Percentiles rank a stretch among this genome's conserved stretches.
Conservation (phyloP, 2,113 vertebrate genomes). For the Grallaria varia region DNA sequence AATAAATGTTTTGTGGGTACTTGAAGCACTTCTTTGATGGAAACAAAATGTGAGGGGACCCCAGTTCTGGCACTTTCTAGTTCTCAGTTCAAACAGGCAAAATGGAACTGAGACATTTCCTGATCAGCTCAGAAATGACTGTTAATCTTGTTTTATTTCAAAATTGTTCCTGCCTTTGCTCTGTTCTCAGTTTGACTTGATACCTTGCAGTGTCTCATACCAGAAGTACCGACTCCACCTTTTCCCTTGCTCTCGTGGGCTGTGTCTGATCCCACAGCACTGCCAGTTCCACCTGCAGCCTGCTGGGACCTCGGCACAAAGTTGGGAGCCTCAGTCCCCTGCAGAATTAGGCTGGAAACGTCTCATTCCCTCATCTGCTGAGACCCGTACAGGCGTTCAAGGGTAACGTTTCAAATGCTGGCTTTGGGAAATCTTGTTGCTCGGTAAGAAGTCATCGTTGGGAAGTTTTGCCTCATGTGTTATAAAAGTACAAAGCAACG, state of each 20-base stretch:
- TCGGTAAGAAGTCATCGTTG: neutral
- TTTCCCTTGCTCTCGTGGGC: neutral
- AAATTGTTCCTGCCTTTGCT: neutral
- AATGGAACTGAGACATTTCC: neutral
- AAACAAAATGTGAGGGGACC: neutral
- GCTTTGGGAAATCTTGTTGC: neutral
- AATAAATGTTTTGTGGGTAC: neutral
- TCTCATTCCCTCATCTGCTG: neutral
- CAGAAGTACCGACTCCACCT: neutral
- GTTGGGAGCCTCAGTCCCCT: neutral
- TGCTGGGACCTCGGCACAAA: neutral
- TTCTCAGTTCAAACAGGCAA: neutral
- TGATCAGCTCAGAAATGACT: neutral
- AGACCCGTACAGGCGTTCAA: neutral
- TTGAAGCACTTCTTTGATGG: neutral
- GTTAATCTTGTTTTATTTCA: neutral
- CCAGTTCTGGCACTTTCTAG: neutral
- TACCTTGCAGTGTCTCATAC: neutral
- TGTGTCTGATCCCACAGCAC: neutral
- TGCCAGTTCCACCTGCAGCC: neutral
- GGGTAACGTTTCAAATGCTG: neutral
- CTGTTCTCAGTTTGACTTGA: neutral
- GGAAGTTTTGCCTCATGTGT: neutral
- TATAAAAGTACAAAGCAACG: neutral
- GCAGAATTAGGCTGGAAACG: neutral